These are phyloP conservation scores for Chirona hameri DNA, from an alignment of 2,888 invertebrate genomes.

Conservation along the genomic window DNA sequence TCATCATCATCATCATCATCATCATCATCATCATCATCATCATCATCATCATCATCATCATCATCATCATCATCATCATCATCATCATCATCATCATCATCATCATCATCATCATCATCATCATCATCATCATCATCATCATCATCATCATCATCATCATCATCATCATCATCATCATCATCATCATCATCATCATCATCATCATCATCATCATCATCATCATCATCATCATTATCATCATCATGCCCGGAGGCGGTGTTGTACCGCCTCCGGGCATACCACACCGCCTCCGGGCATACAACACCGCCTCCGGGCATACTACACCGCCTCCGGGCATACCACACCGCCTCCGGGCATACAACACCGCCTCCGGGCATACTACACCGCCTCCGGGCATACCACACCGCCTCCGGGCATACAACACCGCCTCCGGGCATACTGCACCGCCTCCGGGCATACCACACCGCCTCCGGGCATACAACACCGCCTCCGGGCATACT, in stretches of 20 bases:
- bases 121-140: slow-evolving; percentile 11
- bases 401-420: too few species aligned
- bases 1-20: slow-evolving; percentile 22
- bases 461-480: too few species aligned
- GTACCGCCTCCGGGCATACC: too few species aligned
- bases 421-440: too few species aligned
- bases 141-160: slow-evolving; percentile 22
- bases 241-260: neutral
- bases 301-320: too few species aligned
- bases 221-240: slow-evolving; percentile 22
- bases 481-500: too few species aligned
- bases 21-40: slow-evolving; percentile 4
- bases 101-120: slow-evolving; percentile 22
- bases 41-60: slow-evolving; percentile 22
- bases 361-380: too few species aligned
- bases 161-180: slow-evolving; percentile 10
- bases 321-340: too few species aligned
- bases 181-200: slow-evolving; percentile 22
- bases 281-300: too few species aligned
- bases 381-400: too few species aligned
- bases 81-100: slow-evolving; percentile 22
- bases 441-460: too few species aligned
- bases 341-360: too few species aligned
- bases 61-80: slow-evolving; percentile 22
- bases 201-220: slow-evolving; percentile 22